phyloP scores from a whole-genome alignment of 2,113 vertebrate species.

The Chrysochloris asiatica region DNA sequence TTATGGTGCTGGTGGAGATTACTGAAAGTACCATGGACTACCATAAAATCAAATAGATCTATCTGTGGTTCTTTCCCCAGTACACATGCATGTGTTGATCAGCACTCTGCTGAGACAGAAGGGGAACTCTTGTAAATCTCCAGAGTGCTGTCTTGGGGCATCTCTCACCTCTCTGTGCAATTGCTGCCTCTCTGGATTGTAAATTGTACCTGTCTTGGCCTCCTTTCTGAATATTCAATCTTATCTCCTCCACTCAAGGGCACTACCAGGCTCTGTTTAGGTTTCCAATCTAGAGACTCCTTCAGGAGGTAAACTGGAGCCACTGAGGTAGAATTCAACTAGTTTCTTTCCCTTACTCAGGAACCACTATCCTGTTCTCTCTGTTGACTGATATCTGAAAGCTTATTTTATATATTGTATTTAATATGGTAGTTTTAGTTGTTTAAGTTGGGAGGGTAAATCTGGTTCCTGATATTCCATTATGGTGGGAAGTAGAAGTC shows the following conservation, averaged over 20 bases:
- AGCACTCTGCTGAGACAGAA: not conserved
- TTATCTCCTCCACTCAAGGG: not conserved
- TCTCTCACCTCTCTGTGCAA: not conserved
- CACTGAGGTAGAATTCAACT: not conserved
- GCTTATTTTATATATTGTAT: not conserved
- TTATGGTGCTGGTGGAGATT: no score
- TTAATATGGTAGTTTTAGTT: not conserved
- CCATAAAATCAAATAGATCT: no score
- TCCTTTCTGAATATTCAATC: not conserved
- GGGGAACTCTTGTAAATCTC: not conserved
- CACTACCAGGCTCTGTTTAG: not conserved
- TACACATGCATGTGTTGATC: not conserved
- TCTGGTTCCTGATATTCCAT: not conserved
- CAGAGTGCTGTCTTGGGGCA: no score
- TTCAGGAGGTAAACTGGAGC: not conserved
- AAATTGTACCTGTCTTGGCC: not conserved
- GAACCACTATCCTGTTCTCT: not conserved
- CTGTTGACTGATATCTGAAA: not conserved
- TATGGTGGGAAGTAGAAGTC: not conserved
- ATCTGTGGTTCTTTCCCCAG: no score
- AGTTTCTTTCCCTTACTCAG: slow-evolving; percentile 9
- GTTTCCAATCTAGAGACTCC: not conserved
- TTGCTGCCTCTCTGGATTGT: not conserved
- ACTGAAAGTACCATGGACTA: no score
- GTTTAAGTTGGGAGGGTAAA: not conserved